These are phyloP conservation scores for Heliconius himera DNA, from an alignment of 1,140 invertebrate genomes.

Conservation along the genomic window DNA sequence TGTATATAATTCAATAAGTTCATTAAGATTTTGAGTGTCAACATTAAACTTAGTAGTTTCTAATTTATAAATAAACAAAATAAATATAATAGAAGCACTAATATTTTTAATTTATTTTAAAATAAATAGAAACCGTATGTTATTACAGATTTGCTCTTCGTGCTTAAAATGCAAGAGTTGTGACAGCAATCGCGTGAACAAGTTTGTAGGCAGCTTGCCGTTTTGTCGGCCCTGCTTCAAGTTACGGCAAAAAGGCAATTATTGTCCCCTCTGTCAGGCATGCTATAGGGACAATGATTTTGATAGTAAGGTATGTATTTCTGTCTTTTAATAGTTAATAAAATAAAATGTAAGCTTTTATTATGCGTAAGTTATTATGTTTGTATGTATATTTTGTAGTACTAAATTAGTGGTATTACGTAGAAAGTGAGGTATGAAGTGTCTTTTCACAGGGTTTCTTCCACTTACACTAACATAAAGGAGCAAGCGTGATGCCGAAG, in stretches of 20 bases:
- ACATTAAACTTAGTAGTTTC: too few species aligned
- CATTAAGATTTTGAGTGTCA: too few species aligned
- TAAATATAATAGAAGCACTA: too few species aligned
- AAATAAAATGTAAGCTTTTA: not conserved
- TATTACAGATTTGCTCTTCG: constrained; percentile 90
- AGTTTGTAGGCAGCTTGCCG: constrained; percentile 93
- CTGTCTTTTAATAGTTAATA: not conserved
- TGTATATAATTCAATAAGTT: too few species aligned
- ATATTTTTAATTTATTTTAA: not conserved
- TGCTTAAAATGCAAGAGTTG: constrained; percentile 96
- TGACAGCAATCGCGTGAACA: constrained; percentile 88
- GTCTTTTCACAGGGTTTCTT: too few species aligned
- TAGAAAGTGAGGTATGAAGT: too few species aligned
- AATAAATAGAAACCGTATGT: not conserved
- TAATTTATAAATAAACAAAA: too few species aligned
- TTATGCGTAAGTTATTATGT: too few species aligned
- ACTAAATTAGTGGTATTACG: too few species aligned
- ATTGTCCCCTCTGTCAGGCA: constrained; percentile 94
- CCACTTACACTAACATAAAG: too few species aligned
- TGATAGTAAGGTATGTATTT: constrained; percentile 88
- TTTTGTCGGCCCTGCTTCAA: constrained; percentile 95
- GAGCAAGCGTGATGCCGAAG: too few species aligned
- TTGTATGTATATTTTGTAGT: too few species aligned
- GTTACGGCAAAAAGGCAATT: constrained; percentile 93
- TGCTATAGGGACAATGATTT: constrained; percentile 97